Evolutionary conservation across 2,797 vertebrate species (phyloP).

Genomic region (Brachyalestes nurse): DNA sequence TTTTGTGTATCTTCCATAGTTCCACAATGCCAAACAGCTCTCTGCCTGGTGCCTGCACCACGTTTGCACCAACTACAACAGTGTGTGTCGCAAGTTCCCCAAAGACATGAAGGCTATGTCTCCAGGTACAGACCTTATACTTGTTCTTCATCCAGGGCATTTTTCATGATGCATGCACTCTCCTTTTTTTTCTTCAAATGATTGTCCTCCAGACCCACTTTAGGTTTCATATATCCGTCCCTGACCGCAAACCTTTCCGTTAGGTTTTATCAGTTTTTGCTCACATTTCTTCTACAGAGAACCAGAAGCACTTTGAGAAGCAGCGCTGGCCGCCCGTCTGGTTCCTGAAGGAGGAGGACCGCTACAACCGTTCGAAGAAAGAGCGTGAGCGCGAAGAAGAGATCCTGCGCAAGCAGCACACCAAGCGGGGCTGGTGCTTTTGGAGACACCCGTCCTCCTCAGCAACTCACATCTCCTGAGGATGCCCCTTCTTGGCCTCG

Average conservation of each 20-base stretch:
- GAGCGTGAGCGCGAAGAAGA: constrained; percentile 88
- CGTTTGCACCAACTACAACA: constrained; percentile 94
- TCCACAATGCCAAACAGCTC: constrained; percentile 89
- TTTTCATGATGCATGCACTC: background rate
- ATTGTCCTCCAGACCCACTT: background rate
- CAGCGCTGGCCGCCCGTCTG: constrained; percentile 91
- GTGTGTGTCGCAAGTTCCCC: constrained; percentile 90
- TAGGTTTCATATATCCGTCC: background rate
- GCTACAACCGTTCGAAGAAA: constrained; percentile 87
- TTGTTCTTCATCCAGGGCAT: background rate
- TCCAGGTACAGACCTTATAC: constrained; percentile 73
- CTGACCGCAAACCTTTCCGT: background rate
- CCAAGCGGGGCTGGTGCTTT: constrained; percentile 90
- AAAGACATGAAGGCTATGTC: constrained; percentile 92
- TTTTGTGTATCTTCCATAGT: constrained; percentile 69
- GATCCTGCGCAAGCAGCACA: constrained; percentile 87
- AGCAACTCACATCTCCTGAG: constrained; percentile 78
- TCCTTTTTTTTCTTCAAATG: background rate
- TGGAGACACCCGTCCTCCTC: constrained; percentile 84
- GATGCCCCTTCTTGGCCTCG: constrained; percentile 29
- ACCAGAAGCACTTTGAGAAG: constrained; percentile 88
- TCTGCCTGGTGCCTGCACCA: constrained; percentile 91
- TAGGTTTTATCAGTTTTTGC: background rate
- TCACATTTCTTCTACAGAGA: constrained; percentile 72
- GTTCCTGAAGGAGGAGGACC: constrained; percentile 93